Percentiles rank a stretch among this genome's conserved stretches.
These are phyloP conservation scores for Hemibagrus guttatus DNA, from an alignment of 2,797 vertebrate species.

Conservation along the genomic window DNA sequence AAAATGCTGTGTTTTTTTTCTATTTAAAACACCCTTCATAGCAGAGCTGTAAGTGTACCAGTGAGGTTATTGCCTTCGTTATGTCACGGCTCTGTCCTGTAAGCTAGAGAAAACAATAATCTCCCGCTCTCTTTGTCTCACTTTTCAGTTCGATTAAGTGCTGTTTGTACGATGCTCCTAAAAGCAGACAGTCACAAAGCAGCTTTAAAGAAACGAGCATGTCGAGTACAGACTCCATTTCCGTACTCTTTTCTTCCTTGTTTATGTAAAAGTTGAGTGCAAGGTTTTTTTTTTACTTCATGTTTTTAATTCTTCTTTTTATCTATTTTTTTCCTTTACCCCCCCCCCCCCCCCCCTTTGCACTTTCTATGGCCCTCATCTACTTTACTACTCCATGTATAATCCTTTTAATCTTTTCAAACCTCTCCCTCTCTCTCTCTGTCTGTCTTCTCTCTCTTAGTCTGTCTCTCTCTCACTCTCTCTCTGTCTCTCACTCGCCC, in stretches of 20 bases:
- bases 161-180: background rate
- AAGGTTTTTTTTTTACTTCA: background rate
- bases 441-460: background rate
- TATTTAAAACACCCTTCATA: background rate
- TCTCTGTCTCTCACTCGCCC: too few relatives aligned
- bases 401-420: conserved; percentile 53
- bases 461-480: background rate
- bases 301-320: background rate
- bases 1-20: background rate
- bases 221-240: background rate
- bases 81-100: too few relatives aligned
- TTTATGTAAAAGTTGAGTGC: conserved; percentile 14
- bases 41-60: background rate
- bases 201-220: background rate
- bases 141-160: background rate
- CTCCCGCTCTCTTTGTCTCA: background rate
- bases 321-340: background rate
- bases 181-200: background rate
- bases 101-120: conserved; percentile 3
- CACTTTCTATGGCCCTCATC: conserved; percentile 19
- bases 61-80: background rate
- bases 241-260: background rate
- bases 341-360: background rate
- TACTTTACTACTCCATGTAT: conserved; percentile 35
- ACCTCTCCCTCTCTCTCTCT: background rate